phyloP scores from a whole-genome alignment of 2,113 vertebrate species.

The Delphinapterus leucas region DNA sequence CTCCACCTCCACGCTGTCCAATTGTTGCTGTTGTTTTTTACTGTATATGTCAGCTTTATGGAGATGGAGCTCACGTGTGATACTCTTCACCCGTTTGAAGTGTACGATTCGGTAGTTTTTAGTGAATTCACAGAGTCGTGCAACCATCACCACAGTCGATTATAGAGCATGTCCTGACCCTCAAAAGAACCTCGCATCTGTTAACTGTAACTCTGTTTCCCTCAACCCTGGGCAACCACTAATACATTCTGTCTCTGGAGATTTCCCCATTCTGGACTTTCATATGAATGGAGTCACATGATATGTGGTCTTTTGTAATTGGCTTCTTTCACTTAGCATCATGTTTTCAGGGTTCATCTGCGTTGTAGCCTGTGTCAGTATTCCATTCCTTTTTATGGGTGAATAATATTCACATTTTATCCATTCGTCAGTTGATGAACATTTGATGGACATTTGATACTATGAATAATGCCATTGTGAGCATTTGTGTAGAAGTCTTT shows the following conservation, averaged over 20 bases:
- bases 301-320: fast-evolving
- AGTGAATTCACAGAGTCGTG: neutral
- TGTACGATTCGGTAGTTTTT: neutral
- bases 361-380: fast-evolving
- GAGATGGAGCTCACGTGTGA: fast-evolving
- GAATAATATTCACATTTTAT: fast-evolving
- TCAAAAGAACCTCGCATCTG: fast-evolving
- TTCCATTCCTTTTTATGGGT: neutral
- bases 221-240: neutral
- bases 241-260: neutral
- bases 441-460: neutral
- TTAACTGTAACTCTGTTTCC: neutral
- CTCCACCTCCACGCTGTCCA: neutral
- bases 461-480: fast-evolving
- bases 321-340: neutral
- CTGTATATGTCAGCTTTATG: neutral
- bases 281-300: fast-evolving
- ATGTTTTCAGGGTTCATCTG: neutral
- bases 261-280: neutral
- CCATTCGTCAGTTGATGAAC: neutral
- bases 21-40: neutral
- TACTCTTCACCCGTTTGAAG: neutral
- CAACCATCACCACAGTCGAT: fast-evolving
- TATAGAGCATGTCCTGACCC: neutral
- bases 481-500: neutral